Evolutionary conservation across 2,113 vertebrate species (phyloP).

Genomic region (Gobius niger): DNA sequence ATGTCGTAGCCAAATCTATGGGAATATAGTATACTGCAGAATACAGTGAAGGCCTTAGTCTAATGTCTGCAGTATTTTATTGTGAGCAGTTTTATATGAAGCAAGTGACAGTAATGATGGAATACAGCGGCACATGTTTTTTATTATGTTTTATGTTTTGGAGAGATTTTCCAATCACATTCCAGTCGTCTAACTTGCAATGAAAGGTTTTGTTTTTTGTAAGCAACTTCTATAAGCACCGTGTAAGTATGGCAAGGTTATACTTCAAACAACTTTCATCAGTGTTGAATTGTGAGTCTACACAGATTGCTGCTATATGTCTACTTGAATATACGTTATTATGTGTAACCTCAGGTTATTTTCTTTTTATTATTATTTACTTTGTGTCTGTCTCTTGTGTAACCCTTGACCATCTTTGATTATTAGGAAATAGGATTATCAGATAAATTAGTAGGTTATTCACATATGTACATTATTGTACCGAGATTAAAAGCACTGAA

Average conservation of each 20-base stretch:
- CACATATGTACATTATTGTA: background rate
- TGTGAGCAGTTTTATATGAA: conserved; percentile 13
- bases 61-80: conserved; percentile 10
- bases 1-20: conserved; percentile 45
- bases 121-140: conserved; percentile 86
- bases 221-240: conserved; percentile 28
- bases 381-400: conserved; percentile 78
- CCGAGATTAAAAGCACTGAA: conserved; percentile 64
- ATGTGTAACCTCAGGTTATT: conserved; percentile 91
- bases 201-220: conserved; percentile 76
- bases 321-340: conserved; percentile 95
- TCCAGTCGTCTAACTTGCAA: conserved; percentile 92
- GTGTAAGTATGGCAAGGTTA: conserved; percentile 20
- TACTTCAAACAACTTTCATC: conserved; percentile 61
- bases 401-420: conserved; percentile 69
- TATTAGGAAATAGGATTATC: no score
- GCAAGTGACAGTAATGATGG: conserved; percentile 78
- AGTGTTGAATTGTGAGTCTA: conserved; percentile 85
- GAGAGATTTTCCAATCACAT: conserved; percentile 89
- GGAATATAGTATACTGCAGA: background rate
- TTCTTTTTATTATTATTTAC: conserved; percentile 65
- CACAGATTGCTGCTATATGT: conserved; percentile 84
- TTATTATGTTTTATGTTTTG: conserved; percentile 76
- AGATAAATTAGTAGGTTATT: no score
- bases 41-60: background rate